Percentiles rank a stretch among this genome's conserved stretches.
These are phyloP conservation scores for Andricus curvator DNA, from an alignment of 2,888 invertebrate genomes.

Conservation along the genomic window DNA sequence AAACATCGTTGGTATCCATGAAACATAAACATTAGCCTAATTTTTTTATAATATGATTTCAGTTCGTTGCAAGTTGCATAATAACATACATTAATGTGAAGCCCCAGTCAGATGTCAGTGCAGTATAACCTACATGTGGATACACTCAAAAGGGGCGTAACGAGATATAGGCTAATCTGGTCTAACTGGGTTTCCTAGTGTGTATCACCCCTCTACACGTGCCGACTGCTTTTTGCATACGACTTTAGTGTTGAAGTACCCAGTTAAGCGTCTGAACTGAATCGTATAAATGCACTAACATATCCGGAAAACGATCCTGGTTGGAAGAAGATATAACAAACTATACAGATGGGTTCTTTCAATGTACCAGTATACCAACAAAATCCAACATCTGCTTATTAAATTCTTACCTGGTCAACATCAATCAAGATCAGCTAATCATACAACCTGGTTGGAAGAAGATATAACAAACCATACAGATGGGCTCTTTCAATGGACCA, in stretches of 20 bases:
- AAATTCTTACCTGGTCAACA: too few relatives aligned
- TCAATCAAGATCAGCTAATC: too few relatives aligned
- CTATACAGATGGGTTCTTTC: too few relatives aligned
- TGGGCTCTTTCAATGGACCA: too few relatives aligned
- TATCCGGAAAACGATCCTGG: too few relatives aligned
- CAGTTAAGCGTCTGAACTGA: constrained; percentile 4
- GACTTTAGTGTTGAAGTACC: constrained; percentile 8
- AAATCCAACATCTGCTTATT: too few relatives aligned
- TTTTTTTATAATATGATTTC: not conserved
- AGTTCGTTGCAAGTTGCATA: not conserved
- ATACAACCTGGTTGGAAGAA: too few relatives aligned
- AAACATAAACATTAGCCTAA: too few relatives aligned
- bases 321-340: too few relatives aligned
- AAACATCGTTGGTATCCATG: too few relatives aligned
- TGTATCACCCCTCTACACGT: not conserved
- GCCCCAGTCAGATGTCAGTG: not conserved
- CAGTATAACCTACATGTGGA: not conserved
- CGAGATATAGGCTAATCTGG: constrained; percentile 68
- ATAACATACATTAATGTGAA: not conserved
- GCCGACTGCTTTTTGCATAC: not conserved
- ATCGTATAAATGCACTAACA: not conserved
- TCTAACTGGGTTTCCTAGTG: constrained; percentile 2
- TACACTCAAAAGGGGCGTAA: constrained; percentile 62
- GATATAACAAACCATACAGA: too few relatives aligned
- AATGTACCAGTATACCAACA: too few relatives aligned